Conservation (phyloP, 2,888 invertebrate species). For the Mythimna vitellina region DNA sequence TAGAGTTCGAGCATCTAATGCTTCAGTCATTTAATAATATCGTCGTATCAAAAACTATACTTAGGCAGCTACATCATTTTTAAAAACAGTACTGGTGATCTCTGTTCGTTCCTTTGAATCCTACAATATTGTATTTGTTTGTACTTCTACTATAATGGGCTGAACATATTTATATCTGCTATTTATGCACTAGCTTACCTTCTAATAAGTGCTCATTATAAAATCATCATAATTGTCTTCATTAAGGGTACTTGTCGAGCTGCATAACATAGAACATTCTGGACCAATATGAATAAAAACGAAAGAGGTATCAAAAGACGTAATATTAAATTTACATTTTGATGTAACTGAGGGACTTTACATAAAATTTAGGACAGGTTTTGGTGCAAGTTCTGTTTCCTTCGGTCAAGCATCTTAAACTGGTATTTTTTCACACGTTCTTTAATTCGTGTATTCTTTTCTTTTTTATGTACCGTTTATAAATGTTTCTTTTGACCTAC, state of each 20-base stretch:
- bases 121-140: no score
- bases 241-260: constrained; percentile 7
- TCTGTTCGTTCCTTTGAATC: neutral
- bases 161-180: neutral
- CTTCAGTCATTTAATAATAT: neutral
- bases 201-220: constrained; percentile 20
- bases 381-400: constrained; percentile 15
- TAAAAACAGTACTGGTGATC: neutral
- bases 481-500: neutral
- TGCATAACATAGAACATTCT: constrained; percentile 36
- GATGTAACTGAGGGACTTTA: constrained; percentile 12
- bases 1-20: neutral
- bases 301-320: neutral
- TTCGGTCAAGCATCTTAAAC: constrained; percentile 22
- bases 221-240: constrained; percentile 25
- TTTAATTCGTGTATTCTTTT: neutral
- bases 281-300: constrained; percentile 17
- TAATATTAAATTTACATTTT: constrained; percentile 25
- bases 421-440: constrained; percentile 9
- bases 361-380: constrained; percentile 36
- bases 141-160: neutral
- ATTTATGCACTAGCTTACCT: constrained; percentile 15
- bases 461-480: neutral
- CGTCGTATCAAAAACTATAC: neutral
- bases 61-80: neutral